phyloP scores from a whole-genome alignment of 2,113 vertebrate genomes.

The Nansenia antarctica region DNA sequence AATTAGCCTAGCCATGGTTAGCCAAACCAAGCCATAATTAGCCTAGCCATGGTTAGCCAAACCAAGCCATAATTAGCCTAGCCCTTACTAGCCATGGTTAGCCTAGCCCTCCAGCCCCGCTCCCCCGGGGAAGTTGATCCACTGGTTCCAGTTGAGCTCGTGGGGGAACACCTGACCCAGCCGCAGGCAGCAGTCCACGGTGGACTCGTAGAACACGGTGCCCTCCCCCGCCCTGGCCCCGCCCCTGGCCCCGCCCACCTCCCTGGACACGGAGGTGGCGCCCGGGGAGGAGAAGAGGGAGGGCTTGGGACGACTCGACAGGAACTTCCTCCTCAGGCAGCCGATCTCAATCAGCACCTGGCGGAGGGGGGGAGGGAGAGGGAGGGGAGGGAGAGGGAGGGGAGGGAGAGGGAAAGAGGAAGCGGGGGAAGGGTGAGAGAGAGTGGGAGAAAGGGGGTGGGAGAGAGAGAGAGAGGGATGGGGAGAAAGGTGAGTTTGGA shows the following conservation, averaged over 20 bases:
- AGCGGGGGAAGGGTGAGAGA: neutral
- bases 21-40: too few species aligned
- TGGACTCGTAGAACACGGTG: constrained; percentile 83
- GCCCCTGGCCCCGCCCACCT: neutral
- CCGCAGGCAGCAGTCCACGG: constrained; percentile 82
- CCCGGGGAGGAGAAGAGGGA: constrained; percentile 59
- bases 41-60: too few species aligned
- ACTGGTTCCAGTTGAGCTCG: constrained; percentile 89
- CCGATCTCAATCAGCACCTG: constrained; percentile 84
- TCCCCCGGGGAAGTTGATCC: too few species aligned
- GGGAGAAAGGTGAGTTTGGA: too few species aligned
- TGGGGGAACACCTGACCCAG: constrained; percentile 84
- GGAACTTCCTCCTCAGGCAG: constrained; percentile 77
- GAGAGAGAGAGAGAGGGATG: constrained; percentile 5
- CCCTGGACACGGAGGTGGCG: constrained; percentile 63
- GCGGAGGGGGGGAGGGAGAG: neutral
- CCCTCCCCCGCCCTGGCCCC: constrained; percentile 20
- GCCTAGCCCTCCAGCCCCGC: too few species aligned
- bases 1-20: too few species aligned
- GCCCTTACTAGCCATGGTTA: too few species aligned
- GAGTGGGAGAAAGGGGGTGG: neutral
- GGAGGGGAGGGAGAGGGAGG: constrained; percentile 5
- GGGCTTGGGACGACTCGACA: constrained; percentile 53
- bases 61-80: too few species aligned
- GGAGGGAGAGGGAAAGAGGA: neutral